Percentiles rank a stretch among this genome's conserved stretches.
These are phyloP conservation scores for Ptiloglossa arizonensis DNA, from an alignment of 1,140 invertebrate genomes.

Conservation along the genomic window DNA sequence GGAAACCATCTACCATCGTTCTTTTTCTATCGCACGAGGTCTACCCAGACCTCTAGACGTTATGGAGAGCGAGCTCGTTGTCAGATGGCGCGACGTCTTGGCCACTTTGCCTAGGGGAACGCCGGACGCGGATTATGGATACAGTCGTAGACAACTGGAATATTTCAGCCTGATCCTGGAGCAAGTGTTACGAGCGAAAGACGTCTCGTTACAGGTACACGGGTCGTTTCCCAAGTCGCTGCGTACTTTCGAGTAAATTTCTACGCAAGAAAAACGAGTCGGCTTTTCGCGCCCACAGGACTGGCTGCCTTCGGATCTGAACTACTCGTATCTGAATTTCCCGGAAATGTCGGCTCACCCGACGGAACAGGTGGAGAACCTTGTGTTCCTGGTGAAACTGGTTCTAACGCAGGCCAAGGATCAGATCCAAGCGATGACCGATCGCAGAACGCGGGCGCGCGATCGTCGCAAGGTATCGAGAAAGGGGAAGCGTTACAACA, in stretches of 20 bases:
- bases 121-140: conserved; percentile 67
- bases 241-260: too few relatives aligned
- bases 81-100: conserved; percentile 67
- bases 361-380: conserved; percentile 82
- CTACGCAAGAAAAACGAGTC: background rate
- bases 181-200: conserved; percentile 63
- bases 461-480: conserved; percentile 28
- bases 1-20: conserved; percentile 59
- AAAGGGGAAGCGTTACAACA: conserved; percentile 65
- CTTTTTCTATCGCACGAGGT: background rate
- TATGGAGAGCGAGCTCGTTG: conserved; percentile 67
- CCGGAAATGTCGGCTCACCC: conserved; percentile 73
- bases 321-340: conserved; percentile 78
- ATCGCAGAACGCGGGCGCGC: conserved; percentile 53
- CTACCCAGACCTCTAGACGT: conserved; percentile 45
- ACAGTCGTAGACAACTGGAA: conserved; percentile 78
- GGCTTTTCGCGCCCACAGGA: conserved; percentile 70
- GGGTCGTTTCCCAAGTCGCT: too few relatives aligned
- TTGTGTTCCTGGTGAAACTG: conserved; percentile 84
- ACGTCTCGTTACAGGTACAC: conserved; percentile 62
- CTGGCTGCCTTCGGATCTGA: conserved; percentile 67
- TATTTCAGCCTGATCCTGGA: conserved; percentile 76
- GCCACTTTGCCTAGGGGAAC: conserved; percentile 65
- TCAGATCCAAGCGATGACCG: conserved; percentile 69
- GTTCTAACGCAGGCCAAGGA: conserved; percentile 85